Evolutionary conservation across 2,113 vertebrate species (phyloP).

Genomic region (Hoplias malabaricus): DNA sequence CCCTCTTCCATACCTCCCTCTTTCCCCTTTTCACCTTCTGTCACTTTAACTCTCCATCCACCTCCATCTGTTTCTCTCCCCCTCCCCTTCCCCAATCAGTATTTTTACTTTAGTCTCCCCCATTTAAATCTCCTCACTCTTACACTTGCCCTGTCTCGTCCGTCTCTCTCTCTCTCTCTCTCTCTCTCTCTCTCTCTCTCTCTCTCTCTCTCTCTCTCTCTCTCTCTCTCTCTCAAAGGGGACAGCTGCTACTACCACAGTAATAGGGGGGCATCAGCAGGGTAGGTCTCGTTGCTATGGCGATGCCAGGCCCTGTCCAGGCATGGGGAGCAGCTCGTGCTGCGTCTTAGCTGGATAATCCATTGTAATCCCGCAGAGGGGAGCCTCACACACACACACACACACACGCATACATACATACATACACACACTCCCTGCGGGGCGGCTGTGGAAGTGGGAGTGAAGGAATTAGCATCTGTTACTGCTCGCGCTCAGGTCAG

Average conservation of each 20-base stretch:
- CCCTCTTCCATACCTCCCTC: neutral
- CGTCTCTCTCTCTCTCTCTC: neutral
- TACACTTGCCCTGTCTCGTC: neutral
- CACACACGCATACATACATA: neutral
- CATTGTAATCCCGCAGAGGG: constrained; percentile 72
- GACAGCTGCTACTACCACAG: constrained; percentile 45
- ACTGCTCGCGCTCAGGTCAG: constrained; percentile 65
- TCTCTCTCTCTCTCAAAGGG: constrained; percentile 35
- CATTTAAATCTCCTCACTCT: neutral
- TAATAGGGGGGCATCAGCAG: neutral
- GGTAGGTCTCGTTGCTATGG: constrained; percentile 58
- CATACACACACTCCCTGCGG: constrained; percentile 51
- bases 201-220: constrained; percentile 16
- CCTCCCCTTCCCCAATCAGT: neutral
- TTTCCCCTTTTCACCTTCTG: neutral
- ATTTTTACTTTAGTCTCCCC: neutral
- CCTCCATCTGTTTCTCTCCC: constrained; percentile 17
- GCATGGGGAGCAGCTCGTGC: constrained; percentile 64
- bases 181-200: neutral
- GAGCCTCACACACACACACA: constrained; percentile 47
- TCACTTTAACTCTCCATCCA: neutral
- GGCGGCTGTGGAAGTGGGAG: constrained; percentile 54
- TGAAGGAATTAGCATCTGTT: constrained; percentile 80
- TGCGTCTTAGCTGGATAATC: constrained; percentile 72
- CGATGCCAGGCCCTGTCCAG: constrained; percentile 60